Base-by-base conservation (phyloP, 2,888 invertebrate genomes). In the Thereva nobilitata region DNA sequence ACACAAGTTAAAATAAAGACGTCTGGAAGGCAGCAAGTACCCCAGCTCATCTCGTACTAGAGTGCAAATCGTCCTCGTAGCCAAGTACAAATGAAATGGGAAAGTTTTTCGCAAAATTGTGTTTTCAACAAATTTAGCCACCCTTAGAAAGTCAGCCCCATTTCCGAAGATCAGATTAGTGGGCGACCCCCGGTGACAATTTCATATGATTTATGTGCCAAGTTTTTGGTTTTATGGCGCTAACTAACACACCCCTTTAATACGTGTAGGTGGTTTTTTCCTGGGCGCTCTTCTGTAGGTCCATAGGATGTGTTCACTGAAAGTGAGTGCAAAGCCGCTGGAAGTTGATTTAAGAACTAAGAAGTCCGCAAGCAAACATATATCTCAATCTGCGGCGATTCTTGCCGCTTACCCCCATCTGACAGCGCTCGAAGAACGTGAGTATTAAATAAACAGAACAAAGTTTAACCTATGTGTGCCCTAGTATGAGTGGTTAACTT, bases 151-250 rank as follows among this genome's bases (percentile, higher is more conserved):
- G 59, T 59, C 59, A 59, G 42, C 45, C 47, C 59, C 59, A 59
- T 59, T 59, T 59, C 59, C 59, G 59, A 59, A 49, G 49, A 59
- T 59, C 59, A 49, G 49, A 59, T 59, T 59, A 59, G 59, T 59
- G 59, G 59, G 59, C 59, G 59, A 59, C 59, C 59, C 59, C 59
- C 47, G 59, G 47, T 59, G 59, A 59, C 59, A 59, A 59, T 59
- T 59, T 59, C 59, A 59, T 59, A 59, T 59, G 59, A 59, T 59
- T 59, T 59, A 59, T 59, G 59, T 38, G 49, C 47, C 37, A 59
- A 59, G 59, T 59, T 59, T 59, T 59, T 49, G 47, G 59, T 59
- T 59, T 59, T 59, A 59, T 59, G 59, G 59, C 38, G 59, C 59
- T 59, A 59, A 59, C 59, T 59, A 59, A 59, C 59, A 59, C 59